Evolutionary conservation across 1,140 invertebrate species (phyloP).

Genomic region (Drosophila watanabei): DNA sequence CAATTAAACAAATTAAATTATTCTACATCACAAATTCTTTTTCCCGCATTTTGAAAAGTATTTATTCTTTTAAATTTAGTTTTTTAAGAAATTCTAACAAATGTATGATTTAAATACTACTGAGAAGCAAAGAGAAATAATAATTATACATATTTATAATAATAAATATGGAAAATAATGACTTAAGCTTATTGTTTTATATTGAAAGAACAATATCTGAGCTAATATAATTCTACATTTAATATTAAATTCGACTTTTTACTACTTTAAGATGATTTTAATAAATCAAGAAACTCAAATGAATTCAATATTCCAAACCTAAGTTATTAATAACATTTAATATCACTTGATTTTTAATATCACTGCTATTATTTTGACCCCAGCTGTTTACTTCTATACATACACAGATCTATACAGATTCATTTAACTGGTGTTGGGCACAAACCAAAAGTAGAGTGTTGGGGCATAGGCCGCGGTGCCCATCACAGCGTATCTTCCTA

Average conservation of each 20-base stretch:
- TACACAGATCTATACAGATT: slow-evolving; percentile 19
- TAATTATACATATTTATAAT: not conserved
- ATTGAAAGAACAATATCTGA: not conserved
- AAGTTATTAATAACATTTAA: not conserved
- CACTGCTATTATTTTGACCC: slow-evolving; percentile 4
- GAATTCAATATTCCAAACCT: not conserved
- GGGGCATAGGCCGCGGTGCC: slow-evolving; percentile 88
- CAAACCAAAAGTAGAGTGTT: slow-evolving; percentile 88
- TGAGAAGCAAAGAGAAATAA: not conserved
- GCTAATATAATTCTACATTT: not conserved
- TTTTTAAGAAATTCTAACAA: not conserved
- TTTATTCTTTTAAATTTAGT: not conserved
- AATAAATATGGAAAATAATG: not conserved
- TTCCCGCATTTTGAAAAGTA: too few relatives aligned
- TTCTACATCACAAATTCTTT: not conserved
- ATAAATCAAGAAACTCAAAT: not conserved
- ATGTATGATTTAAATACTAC: not conserved
- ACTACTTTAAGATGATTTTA: not conserved
- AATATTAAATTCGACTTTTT: not conserved
- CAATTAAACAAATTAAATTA: not conserved
- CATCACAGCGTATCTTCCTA: slow-evolving; percentile 88
- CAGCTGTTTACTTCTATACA: slow-evolving; percentile 13
- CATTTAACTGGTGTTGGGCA: slow-evolving; percentile 31
- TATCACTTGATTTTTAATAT: too few relatives aligned
- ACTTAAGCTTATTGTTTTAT: not conserved